Conservation (phyloP, 2,888 invertebrate genomes). For the Eristalis tenax region DNA sequence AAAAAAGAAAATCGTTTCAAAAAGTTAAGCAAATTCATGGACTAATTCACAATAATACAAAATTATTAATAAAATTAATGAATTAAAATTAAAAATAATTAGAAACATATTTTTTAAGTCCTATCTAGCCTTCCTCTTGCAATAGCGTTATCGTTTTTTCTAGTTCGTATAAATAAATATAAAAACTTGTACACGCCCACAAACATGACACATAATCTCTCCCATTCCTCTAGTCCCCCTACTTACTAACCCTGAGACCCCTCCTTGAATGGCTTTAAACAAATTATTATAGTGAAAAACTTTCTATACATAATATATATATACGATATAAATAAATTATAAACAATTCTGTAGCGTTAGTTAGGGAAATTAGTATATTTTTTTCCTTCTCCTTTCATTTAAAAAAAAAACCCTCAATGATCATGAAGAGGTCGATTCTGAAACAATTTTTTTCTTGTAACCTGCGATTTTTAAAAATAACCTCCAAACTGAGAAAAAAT, state of each 20-base stretch:
- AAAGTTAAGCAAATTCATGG: slow-evolving; percentile 37
- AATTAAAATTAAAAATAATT: slow-evolving; percentile 31
- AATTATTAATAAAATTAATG: slow-evolving; percentile 10
- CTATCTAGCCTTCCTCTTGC: slow-evolving; percentile 46
- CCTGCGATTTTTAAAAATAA: slow-evolving; percentile 18
- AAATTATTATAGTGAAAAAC: background rate
- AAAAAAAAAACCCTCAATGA: background rate
- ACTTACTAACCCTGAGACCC: background rate
- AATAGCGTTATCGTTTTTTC: slow-evolving; percentile 6
- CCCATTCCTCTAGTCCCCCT: background rate
- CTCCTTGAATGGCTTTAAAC: slow-evolving; percentile 39
- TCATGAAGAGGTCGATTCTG: background rate
- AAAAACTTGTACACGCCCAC: slow-evolving; percentile 29
- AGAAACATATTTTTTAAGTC: slow-evolving; percentile 26
- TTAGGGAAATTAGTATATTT: slow-evolving; percentile 47
- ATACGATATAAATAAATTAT: slow-evolving; percentile 1
- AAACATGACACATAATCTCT: slow-evolving; percentile 7
- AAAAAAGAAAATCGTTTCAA: background rate
- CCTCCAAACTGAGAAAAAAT: slow-evolving; percentile 1
- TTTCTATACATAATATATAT: slow-evolving; percentile 23
- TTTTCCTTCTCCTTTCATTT: slow-evolving; percentile 11
- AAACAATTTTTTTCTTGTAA: slow-evolving; percentile 1
- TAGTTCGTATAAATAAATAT: slow-evolving; percentile 11
- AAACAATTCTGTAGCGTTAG: slow-evolving; percentile 41
- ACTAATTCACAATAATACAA: slow-evolving; percentile 58